These are phyloP conservation scores for Porites lutea DNA, from an alignment of 64 coral and sea anemone genomes.

Conservation along the genomic window DNA sequence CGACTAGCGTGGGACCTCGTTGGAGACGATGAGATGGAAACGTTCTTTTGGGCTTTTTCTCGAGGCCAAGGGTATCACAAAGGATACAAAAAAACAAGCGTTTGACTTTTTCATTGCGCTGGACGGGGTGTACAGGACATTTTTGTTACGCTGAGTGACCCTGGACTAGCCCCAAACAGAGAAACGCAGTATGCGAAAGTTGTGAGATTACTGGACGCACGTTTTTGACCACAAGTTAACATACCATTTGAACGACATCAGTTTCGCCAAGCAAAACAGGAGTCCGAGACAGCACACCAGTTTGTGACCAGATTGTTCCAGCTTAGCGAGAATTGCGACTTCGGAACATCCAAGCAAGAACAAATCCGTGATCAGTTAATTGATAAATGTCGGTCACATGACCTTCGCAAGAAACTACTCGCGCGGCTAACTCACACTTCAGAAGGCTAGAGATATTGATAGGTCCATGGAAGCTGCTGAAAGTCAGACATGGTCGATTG, in stretches of 20 bases:
- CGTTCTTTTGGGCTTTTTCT: slow-evolving; percentile 47
- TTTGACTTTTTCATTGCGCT: slow-evolving; percentile 38
- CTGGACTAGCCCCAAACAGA: too few relatives aligned
- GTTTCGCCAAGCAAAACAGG: slow-evolving; percentile 17
- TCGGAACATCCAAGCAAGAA: background rate
- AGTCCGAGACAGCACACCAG: background rate
- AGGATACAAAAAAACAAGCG: slow-evolving; percentile 32
- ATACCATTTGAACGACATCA: slow-evolving; percentile 27
- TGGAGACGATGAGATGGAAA: slow-evolving; percentile 50
- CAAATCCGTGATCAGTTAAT: slow-evolving; percentile 19
- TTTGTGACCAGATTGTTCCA: background rate
- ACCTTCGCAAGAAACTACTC: slow-evolving; percentile 49
- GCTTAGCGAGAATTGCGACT: background rate
- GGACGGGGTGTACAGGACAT: slow-evolving; percentile 32
- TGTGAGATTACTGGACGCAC: background rate
- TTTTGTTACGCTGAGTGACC: background rate
- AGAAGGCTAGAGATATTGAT: background rate
- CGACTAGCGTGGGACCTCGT: slow-evolving; percentile 39
- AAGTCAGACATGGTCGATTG: slow-evolving; percentile 46
- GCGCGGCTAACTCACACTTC: slow-evolving; percentile 38
- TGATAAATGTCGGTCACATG: slow-evolving; percentile 30
- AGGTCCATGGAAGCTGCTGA: slow-evolving; percentile 64
- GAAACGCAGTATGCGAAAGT: background rate
- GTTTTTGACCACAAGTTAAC: slow-evolving; percentile 26
- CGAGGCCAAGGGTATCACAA: slow-evolving; percentile 29